Evolutionary conservation across 2,888 invertebrate species (phyloP), one percentile per base, ranked within the genome.

Genomic region (Monopis laevigella): DNA sequence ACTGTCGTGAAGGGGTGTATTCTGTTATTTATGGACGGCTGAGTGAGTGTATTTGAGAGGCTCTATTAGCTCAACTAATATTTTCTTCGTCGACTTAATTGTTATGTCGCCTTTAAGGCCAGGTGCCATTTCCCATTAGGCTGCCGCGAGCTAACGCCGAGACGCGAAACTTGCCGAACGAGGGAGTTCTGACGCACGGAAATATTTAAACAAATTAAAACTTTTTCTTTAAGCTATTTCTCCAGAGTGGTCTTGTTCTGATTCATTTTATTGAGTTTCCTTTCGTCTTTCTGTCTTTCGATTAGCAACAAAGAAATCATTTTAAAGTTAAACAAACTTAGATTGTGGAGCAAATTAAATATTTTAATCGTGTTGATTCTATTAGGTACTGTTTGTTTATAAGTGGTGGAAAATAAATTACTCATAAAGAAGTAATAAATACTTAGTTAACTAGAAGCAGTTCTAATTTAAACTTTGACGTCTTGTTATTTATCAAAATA

Each of bases 161-260:
- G 57, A 58, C 66, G 67, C 62, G 65, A 64, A 73, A 73, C 68
- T 68, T 59, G 65, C 64, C 62, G 63, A 58, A 63, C 54, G 55
- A 55, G 59, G 58, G 60, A 65, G 59, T 55, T 53, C 56, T 49
- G 51, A 55, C 54, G 57, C 61, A 59, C 59, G 65, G 70, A 74
- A 75, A 77, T 77, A 71, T 77, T 75, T 74, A 71, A 77, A 72
- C 72, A 72, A 78, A 78, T 77, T 75, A 72, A 75, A 77, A 78
- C 67, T 77, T 80, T 72, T 69, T 61, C 68, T 65, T 68, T 62
- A 64, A 62, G 53, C 58, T 55, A 62, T 65, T 66, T 65, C 59
- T 54, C 54, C 58, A 62, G 57, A 60, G 54, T 60, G 55, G 60
- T 58, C 59, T 66, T 62, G 62, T 65, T 67, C 58, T 61, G 62